Evolutionary conservation across 2,797 vertebrate genomes (phyloP), one percentile per base, ranked within the genome.

Genomic region (Scomberomorus guttatus): DNA sequence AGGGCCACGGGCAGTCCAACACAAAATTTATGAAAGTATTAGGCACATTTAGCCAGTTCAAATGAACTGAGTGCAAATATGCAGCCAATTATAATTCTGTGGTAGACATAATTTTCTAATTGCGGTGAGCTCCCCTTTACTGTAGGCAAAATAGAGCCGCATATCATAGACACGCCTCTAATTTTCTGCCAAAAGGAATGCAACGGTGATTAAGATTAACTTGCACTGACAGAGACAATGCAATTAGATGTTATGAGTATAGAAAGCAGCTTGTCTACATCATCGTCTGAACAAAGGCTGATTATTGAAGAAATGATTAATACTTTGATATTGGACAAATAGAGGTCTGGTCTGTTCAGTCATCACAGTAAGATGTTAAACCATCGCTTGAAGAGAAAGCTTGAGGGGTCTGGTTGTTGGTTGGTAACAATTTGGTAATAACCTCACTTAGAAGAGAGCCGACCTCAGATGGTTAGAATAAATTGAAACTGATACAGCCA

Each of bases 221-320:
- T 91, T 90, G 81, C 75, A 83, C 75, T 81, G 83, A 68, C 67
- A 83, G 66, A 92, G 85, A 89, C 79, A 82, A 83, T 75, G 84
- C 71, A 90, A 81, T 91, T 86, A 90, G 78, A 90, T 83, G 89
- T 92, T 93, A 92, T 92, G 90, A 90, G 77, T 79, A 79, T 89
- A 81, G 91, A 90, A 89, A 89, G 85, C 88, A 89, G 89, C 77
- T 84, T 87, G 91, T 87, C 88, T 92, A 82, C 87, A 85, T 87
- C 62, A 88, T 82, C 79, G 70, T 80, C 91, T 92, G 84, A 90
- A 91, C 82, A 91, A 93, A 92, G 86, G 90, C 87, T 91, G 90
- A 94, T 6, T 46, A 5, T 18, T 18, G 44, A 6, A 18, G 44
- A 46, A 46, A 46, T 46, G 6, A 46, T 18, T 46, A 46, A 17